Evolutionary conservation across 2,888 invertebrate species (phyloP), one percentile per base, ranked within the genome.

Genomic region (Deilephila porcellus): DNA sequence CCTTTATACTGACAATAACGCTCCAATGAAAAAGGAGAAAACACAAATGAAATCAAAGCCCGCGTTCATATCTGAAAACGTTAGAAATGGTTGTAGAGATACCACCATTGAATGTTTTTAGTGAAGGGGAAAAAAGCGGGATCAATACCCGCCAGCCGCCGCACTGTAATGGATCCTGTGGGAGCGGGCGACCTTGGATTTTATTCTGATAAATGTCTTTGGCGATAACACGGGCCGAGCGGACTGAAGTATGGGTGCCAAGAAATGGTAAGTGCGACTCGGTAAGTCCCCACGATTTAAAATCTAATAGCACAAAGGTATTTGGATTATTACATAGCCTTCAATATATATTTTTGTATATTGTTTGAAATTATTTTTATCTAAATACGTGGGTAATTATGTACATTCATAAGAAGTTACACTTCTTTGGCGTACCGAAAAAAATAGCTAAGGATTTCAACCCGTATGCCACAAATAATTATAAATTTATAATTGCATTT

Each of bases 201-300:
- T 76, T 71, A 75, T 80, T 79, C 78, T 79, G 80, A 81, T 83
- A 82, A 83, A 82, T 80, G 81, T 81, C 79, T 79, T 78, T 78
- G 70, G 25, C 63, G 70, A 52, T 63, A 74, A 60, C n/a, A 62
- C 37, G 6, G 25, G 62, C 19, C 4, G 25, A 62, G 29, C 4
- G 62, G 11, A 29, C 45, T 45, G 11, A 45, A 20, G 45, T 11
- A 45, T 45, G 45, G 45, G 45, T 45, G 45, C 45, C 56, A 56
- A n/a, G 56, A n/a, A 56, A n/a, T 19, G 56, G 56, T 56, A 6
- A n/a, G 19, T 0, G 56, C 14, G 4, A 56, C 14, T 17, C n/a
- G 56, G 19, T 56, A 56, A 19, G 56, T 56, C n/a, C 56, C n/a
- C n/a, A n/a, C 32, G 32, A 32, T 56, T n/a, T 32, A 17, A 70